phyloP scores from a whole-genome alignment of 2,113 vertebrate genomes.

The Scytalopus superciliaris region DNA sequence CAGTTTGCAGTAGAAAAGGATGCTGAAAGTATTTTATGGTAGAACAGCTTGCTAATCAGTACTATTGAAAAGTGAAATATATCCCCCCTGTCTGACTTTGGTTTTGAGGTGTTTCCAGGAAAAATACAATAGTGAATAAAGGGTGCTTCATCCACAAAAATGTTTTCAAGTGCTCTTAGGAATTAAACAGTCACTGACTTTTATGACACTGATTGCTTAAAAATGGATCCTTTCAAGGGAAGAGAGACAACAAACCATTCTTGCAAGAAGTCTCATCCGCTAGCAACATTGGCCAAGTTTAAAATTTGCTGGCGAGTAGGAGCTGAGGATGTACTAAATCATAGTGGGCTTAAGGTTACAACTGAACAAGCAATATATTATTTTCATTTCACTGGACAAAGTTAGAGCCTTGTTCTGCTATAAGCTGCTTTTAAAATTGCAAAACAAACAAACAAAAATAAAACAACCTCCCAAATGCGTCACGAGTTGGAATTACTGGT shows the following conservation, averaged over 20 bases:
- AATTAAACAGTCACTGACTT: slow-evolving; percentile 6
- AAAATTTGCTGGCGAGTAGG: background rate
- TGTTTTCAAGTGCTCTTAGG: slow-evolving; percentile 1
- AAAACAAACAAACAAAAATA: background rate
- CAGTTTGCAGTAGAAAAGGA: background rate
- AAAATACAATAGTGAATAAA: slow-evolving; percentile 35
- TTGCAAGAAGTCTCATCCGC: background rate
- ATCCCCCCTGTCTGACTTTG: background rate
- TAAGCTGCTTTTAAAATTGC: background rate
- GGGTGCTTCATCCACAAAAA: background rate
- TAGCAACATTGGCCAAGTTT: background rate
- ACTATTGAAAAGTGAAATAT: background rate
- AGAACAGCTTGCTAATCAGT: background rate
- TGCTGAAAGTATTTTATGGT: background rate
- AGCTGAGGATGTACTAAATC: background rate
- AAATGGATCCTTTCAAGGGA: slow-evolving; percentile 14
- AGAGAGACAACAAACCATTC: slow-evolving; percentile 28
- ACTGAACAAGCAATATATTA: background rate
- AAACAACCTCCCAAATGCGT: background rate
- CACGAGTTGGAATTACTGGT: background rate
- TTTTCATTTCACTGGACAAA: background rate
- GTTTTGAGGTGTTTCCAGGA: background rate
- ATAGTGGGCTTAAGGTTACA: background rate
- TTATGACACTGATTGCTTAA: slow-evolving; percentile 14
- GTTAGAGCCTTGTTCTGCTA: background rate